Percentiles rank a stretch among this genome's conserved stretches.
phyloP scores from a whole-genome alignment of 1,140 invertebrate genomes.

The Hyphantria cunea region DNA sequence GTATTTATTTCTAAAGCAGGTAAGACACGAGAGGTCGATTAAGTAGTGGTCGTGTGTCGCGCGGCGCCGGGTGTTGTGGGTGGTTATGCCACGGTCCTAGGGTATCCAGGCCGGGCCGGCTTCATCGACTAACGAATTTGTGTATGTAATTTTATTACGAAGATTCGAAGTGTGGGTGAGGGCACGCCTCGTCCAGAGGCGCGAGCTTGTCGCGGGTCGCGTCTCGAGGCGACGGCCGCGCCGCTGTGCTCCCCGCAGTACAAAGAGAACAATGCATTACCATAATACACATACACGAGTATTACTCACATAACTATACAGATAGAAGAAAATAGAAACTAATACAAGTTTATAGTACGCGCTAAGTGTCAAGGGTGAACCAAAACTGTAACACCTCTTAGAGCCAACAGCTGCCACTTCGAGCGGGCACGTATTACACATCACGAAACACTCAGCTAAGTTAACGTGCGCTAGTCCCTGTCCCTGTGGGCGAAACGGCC shows the following conservation, averaged over 20 bases:
- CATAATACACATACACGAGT: no score
- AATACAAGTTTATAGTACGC: slow-evolving; percentile 13
- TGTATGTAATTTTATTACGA: not conserved
- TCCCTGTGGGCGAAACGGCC: no score
- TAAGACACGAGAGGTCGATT: slow-evolving; percentile 4
- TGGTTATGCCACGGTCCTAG: not conserved
- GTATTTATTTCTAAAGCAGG: slow-evolving; percentile 4
- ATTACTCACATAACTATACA: slow-evolving; percentile 6
- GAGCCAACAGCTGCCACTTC: slow-evolving; percentile 13
- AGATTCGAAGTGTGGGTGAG: not conserved
- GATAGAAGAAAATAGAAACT: slow-evolving; percentile 8
- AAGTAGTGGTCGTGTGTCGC: slow-evolving; percentile 1
- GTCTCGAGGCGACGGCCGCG: not conserved
- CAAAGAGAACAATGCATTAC: no score
- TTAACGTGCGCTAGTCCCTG: no score
- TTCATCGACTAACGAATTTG: not conserved
- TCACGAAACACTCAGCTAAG: not conserved
- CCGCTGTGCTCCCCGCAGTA: not conserved
- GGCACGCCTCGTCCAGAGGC: not conserved
- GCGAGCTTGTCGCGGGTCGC: slow-evolving; percentile 1
- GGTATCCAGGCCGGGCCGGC: no score
- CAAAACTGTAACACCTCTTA: slow-evolving; percentile 12
- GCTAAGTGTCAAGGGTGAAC: slow-evolving; percentile 3
- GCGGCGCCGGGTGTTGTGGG: not conserved
- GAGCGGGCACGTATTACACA: not conserved